These are phyloP conservation scores for Philopedon plagiatum DNA, from an alignment of 2,888 invertebrate species.

Conservation along the genomic window DNA sequence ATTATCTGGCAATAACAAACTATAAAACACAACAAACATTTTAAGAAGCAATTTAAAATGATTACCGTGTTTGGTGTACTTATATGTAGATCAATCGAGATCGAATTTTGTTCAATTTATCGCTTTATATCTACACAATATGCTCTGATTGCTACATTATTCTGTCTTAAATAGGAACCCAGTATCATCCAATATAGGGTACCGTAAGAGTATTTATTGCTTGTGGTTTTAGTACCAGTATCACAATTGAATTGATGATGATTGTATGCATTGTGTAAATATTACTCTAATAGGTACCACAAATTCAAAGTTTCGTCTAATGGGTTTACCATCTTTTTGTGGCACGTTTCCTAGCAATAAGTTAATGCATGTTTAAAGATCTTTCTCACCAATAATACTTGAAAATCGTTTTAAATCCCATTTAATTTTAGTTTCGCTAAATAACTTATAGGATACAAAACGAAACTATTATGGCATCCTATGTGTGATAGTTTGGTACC, in stretches of 20 bases:
- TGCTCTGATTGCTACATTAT: conserved; percentile 35
- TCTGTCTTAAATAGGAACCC: conserved; percentile 14
- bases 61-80: conserved; percentile 33
- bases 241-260: conserved; percentile 11
- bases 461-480: no score
- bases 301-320: background rate
- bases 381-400: no score
- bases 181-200: conserved; percentile 20
- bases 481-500: no score
- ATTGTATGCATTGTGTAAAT: background rate
- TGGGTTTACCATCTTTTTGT: background rate
- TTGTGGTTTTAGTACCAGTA: conserved; percentile 20
- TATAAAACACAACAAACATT: conserved; percentile 35
- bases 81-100: conserved; percentile 30
- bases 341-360: no score
- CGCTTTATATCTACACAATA: conserved; percentile 36
- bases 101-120: conserved; percentile 32
- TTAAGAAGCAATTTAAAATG: conserved; percentile 31
- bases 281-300: background rate
- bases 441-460: no score
- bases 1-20: conserved; percentile 25
- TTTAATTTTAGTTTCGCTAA: no score
- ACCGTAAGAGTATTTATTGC: conserved; percentile 24
- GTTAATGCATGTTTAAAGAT: no score
- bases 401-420: no score